Base-by-base conservation (phyloP, 2,113 vertebrate genomes). In the Oreochromis niloticus region DNA sequence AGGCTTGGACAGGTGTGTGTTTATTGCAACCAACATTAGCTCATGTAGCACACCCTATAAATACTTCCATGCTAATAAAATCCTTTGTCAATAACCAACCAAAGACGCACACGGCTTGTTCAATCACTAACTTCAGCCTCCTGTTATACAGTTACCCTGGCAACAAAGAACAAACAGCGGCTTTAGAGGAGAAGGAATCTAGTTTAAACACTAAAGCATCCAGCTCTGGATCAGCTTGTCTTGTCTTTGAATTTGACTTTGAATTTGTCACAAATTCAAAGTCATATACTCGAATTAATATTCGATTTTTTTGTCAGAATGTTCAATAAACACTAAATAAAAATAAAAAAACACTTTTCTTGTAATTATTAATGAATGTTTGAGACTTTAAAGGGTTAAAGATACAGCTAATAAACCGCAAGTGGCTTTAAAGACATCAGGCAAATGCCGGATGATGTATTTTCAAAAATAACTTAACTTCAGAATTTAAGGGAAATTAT, bases 11-110 rank as follows among this genome's bases (percentile, higher is more conserved):
- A 95, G 94, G 92, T 95, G 96, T 83, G 54, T 89, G 90, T 95
- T 96, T 93, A 96, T 90, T 80, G 93, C 48, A 41, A 89, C 93
- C 94, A 93, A 93, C 88, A 95, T 96, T 93, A 96, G 93, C 87
- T 83, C 87, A 71, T 88, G 85, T 79, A 81, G 80, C 71, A 7
- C 80, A 80, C 36, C 89, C 79, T 82, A 56, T 85, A 90, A 89
- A 93, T 91, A 84, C 87, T 93, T 43, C 68, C 80, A 83, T 36
- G 59, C 52, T 54, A 78, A 85, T 81, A 84, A 55, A 85, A 87
- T 27, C 39, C 34, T 82, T 91, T 89, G 57, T 93, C 61, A 87
- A 92, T 88, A 87, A 88, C 39, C 55, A 48, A 79, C 75, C 13
- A 81, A 61, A 41, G 80, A 80, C 73, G 9, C 39, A 81, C 11